phyloP scores from a whole-genome alignment of 2,797 vertebrate species.

The Leontopithecus rosalia region DNA sequence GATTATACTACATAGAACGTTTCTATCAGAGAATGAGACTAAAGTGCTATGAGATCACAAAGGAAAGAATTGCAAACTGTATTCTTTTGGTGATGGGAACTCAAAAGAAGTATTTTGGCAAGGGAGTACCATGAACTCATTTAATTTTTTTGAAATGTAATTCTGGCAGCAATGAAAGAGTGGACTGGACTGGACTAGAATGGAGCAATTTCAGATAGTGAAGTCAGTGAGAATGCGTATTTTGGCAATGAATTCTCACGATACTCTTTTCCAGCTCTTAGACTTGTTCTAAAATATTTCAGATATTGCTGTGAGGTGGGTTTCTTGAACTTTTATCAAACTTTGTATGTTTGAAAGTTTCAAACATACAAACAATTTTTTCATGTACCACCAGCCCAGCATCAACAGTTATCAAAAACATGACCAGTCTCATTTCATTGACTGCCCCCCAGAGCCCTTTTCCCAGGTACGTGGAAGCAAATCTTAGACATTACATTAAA shows the following conservation, averaged over 20 bases:
- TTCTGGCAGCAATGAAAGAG: not conserved
- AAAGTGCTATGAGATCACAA: not conserved
- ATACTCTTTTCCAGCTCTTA: not conserved
- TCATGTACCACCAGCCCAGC: not conserved
- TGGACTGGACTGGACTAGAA: not conserved
- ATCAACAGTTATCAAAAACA: not conserved
- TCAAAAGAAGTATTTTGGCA: not conserved
- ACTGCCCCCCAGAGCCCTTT: not conserved
- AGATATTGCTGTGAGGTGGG: not conserved
- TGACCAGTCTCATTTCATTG: not conserved
- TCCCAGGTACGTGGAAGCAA: conserved; percentile 20
- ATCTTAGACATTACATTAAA: not conserved
- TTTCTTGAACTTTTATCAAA: conserved; percentile 29
- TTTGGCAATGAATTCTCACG: not conserved
- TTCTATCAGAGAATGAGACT: not conserved
- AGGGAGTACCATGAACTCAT: not conserved
- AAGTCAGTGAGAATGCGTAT: not conserved
- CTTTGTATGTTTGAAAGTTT: no score
- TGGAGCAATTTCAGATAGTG: not conserved
- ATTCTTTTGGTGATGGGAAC: not conserved
- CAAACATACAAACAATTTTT: not conserved
- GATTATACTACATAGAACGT: not conserved
- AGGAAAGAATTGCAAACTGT: not conserved
- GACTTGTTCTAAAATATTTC: not conserved
- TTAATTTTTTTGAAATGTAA: conserved; percentile 9